Percentiles rank a stretch among this genome's conserved stretches.
Evolutionary conservation across 2,888 invertebrate species (phyloP).

Genomic region (Flexamia atlantica): DNA sequence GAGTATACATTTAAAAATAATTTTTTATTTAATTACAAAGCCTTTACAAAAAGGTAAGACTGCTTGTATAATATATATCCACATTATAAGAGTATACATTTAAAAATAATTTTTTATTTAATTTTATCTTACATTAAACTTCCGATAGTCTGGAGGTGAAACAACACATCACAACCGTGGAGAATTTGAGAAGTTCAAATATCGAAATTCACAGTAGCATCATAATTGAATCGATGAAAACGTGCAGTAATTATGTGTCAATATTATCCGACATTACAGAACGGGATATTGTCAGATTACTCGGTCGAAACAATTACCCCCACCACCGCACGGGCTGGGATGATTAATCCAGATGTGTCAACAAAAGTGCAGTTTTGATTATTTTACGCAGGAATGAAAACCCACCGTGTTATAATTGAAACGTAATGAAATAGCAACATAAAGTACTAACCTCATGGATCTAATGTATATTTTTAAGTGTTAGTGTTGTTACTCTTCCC

Average conservation of each 20-base stretch:
- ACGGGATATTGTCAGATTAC: conserved; percentile 46
- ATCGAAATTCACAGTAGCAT: background rate
- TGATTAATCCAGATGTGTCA: background rate
- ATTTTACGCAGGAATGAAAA: conserved; percentile 12
- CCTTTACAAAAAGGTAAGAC: no score
- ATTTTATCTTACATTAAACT: no score
- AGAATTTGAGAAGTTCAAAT: background rate
- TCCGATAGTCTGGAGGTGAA: no score
- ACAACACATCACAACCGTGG: background rate
- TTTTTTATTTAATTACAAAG: no score
- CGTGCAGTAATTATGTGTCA: conserved; percentile 48
- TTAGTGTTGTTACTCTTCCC: no score
- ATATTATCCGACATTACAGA: conserved; percentile 31
- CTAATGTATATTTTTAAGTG: no score
- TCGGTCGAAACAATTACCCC: background rate
- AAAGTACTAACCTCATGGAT: no score
- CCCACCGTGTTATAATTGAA: background rate
- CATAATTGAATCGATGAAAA: conserved; percentile 47
- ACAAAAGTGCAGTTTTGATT: conserved; percentile 11
- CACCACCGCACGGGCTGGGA: background rate
- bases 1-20: no score
- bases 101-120: no score
- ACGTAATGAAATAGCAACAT: background rate
- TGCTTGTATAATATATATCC: no score
- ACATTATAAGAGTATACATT: no score